A percentile compares a stretch with the other conserved stretches of the same genome.
phyloP scores from a whole-genome alignment of 2,888 invertebrate genomes.

The Zygothrica quintamaculata region DNA sequence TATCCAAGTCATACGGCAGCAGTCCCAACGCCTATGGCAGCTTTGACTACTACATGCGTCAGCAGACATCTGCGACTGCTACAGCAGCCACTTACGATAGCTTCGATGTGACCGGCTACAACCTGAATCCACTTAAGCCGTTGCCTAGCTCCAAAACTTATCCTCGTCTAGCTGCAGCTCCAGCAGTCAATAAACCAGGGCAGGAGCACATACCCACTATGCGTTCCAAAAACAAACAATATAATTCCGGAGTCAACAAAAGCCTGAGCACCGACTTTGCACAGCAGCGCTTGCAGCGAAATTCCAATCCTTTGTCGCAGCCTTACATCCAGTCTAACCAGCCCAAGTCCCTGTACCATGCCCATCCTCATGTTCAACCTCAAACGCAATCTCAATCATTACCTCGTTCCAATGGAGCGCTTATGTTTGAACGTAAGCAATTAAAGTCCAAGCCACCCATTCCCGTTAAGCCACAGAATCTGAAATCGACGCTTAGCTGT shows the following conservation, averaged over 20 bases:
- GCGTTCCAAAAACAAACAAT: slow-evolving; percentile 83
- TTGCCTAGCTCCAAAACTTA: slow-evolving; percentile 82
- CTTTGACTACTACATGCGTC: slow-evolving; percentile 86
- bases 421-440: slow-evolving; percentile 73
- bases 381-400: not conserved
- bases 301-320: slow-evolving; percentile 67
- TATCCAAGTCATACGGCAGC: slow-evolving; percentile 88
- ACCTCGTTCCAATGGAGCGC: slow-evolving; percentile 27
- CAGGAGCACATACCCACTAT: slow-evolving; percentile 83
- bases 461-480: slow-evolving; percentile 81
- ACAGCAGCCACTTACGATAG: slow-evolving; percentile 77
- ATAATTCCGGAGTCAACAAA: slow-evolving; percentile 83
- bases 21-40: slow-evolving; percentile 87
- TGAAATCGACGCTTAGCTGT: slow-evolving; percentile 74
- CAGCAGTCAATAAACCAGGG: not conserved
- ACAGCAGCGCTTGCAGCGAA: slow-evolving; percentile 81
- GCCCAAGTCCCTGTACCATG: not conserved
- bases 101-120: slow-evolving; percentile 84
- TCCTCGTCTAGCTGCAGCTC: slow-evolving; percentile 71
- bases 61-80: slow-evolving; percentile 47
- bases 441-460: slow-evolving; percentile 81
- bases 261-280: slow-evolving; percentile 84
- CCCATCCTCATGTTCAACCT: not conserved
- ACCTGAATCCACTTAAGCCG: slow-evolving; percentile 71
- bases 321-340: slow-evolving; percentile 4